Percentiles rank a stretch among this genome's conserved stretches.
These are phyloP conservation scores for Rhea pennata DNA, from an alignment of 2,113 vertebrate species.

Conservation along the genomic window DNA sequence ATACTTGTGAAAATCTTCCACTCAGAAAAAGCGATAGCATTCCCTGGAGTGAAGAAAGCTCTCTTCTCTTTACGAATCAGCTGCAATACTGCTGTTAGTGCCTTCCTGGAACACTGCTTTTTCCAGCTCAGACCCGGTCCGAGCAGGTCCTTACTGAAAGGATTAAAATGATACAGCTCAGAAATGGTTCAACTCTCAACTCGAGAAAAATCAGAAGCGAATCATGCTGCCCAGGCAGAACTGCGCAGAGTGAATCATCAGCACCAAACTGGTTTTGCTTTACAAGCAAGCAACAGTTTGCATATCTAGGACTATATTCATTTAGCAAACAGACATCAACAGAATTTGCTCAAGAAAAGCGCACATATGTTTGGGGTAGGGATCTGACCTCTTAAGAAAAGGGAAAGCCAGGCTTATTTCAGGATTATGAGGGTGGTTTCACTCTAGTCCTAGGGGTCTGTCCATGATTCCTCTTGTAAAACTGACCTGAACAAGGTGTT, in stretches of 20 bases:
- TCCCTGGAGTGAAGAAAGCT: not conserved
- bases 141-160: not conserved
- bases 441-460: not conserved
- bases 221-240: slow-evolving; percentile 21
- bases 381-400: not conserved
- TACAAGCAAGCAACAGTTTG: slow-evolving; percentile 41
- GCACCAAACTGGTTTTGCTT: slow-evolving; percentile 33
- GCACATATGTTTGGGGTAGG: not conserved
- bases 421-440: rapidly evolving
- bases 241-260: slow-evolving; percentile 26
- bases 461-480: rapidly evolving
- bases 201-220: not conserved
- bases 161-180: not conserved
- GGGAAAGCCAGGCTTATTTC: not conserved
- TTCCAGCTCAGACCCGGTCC: not conserved
- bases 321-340: slow-evolving; percentile 51
- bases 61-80: not conserved
- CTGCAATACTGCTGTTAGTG: rapidly evolving
- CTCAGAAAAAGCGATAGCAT: rapidly evolving
- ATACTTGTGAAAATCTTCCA: not conserved
- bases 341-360: not conserved
- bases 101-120: not conserved
- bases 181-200: not conserved
- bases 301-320: not conserved
- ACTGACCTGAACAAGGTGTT: not conserved